phyloP scores from a whole-genome alignment of 2,797 vertebrate species.

The Myotis pilosus region DNA sequence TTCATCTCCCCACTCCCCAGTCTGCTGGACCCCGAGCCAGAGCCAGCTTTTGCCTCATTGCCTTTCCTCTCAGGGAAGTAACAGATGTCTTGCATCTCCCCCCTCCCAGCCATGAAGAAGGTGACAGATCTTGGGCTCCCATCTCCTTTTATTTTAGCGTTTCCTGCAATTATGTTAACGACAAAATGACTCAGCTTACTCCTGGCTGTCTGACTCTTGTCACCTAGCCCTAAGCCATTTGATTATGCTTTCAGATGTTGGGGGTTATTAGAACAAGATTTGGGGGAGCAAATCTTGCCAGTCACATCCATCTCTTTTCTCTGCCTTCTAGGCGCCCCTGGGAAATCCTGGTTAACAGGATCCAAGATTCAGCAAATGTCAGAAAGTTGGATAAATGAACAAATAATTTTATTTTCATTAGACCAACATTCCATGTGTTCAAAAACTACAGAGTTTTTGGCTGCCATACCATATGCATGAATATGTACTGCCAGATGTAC shows the following conservation, averaged over 20 bases:
- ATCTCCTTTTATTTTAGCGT: background rate
- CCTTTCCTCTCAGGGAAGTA: background rate
- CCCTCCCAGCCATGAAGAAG: background rate
- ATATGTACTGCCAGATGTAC: conserved; percentile 8
- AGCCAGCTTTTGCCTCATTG: background rate
- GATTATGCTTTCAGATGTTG: background rate
- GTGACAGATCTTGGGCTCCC: background rate
- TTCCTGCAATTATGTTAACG: background rate
- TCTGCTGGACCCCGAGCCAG: background rate
- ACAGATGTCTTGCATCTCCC: background rate
- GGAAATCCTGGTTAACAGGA: conserved; percentile 6
- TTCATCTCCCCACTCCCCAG: background rate
- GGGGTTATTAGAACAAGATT: background rate
- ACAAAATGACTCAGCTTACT: background rate
- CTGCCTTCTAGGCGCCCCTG: background rate
- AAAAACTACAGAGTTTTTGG: conserved; percentile 32
- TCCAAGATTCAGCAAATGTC: background rate
- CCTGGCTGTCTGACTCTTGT: background rate
- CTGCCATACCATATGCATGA: background rate
- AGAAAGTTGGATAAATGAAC: conserved; percentile 15
- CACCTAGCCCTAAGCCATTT: background rate
- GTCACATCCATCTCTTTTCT: background rate
- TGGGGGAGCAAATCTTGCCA: background rate
- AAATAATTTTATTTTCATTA: conserved; percentile 34
- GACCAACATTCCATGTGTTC: background rate